phyloP scores from a whole-genome alignment of 2,888 invertebrate species.

The Eremobia ochroleuca region DNA sequence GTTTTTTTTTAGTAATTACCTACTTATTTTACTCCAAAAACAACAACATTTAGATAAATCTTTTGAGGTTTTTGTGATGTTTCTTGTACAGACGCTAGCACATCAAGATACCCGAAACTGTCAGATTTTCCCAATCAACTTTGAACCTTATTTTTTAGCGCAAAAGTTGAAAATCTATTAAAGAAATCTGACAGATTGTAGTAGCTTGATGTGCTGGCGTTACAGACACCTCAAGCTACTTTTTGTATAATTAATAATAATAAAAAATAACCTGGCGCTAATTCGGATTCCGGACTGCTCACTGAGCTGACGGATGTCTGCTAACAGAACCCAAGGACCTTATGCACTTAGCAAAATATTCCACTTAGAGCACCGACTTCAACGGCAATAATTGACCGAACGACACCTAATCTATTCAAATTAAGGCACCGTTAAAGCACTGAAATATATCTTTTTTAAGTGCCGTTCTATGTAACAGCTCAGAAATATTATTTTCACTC shows the following conservation, averaged over 20 bases:
- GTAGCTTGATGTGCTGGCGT: no score
- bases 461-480: background rate
- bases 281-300: no score
- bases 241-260: background rate
- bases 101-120: no score
- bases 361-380: background rate
- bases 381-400: background rate
- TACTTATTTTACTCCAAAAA: background rate
- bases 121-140: no score
- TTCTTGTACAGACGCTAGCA: no score
- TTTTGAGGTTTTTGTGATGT: background rate
- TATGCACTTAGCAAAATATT: background rate
- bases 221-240: no score
- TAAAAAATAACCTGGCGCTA: background rate
- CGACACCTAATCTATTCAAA: background rate
- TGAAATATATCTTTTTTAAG: background rate
- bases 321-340: background rate
- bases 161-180: no score
- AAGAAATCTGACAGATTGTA: no score
- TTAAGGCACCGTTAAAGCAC: no score
- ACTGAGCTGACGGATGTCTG: background rate
- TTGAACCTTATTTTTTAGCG: no score
- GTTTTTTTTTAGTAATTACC: background rate
- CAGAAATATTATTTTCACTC: background rate
- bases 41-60: background rate